Conservation (phyloP, 2,888 invertebrate species). For the Drosophila emarginata region DNA sequence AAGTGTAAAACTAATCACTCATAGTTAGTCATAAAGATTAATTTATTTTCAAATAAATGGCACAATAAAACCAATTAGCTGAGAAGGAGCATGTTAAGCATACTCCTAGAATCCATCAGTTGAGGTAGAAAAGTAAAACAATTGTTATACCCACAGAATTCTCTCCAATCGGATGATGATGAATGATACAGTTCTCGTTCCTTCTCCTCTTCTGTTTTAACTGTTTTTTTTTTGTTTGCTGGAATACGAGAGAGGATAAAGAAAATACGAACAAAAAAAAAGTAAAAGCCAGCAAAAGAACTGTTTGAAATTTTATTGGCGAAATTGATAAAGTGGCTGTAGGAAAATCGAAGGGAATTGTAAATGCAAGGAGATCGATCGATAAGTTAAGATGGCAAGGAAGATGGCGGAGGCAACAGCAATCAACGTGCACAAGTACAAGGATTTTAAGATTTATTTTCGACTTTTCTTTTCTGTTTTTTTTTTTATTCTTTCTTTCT, state of each 20-base stretch:
- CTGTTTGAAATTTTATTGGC: constrained; percentile 71
- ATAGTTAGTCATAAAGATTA: neutral
- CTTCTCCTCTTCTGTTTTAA: neutral
- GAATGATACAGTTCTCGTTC: neutral
- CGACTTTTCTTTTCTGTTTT: constrained; percentile 33
- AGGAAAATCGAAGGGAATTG: constrained; percentile 65
- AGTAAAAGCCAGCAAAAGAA: constrained; percentile 30
- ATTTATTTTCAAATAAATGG: constrained; percentile 1
- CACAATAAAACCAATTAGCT: constrained; percentile 4
- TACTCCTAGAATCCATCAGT: constrained; percentile 1
- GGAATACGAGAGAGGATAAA: neutral
- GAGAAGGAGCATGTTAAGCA: too few species aligned
- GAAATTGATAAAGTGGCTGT: constrained; percentile 74
- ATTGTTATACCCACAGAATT: constrained; percentile 5
- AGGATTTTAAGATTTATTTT: constrained; percentile 53
- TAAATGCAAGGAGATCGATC: constrained; percentile 55
- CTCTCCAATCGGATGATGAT: neutral
- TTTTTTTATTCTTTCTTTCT: neutral
- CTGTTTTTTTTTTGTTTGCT: neutral
- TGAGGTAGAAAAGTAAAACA: constrained; percentile 18
- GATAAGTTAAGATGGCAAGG: constrained; percentile 22
- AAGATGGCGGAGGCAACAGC: constrained; percentile 36
- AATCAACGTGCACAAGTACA: constrained; percentile 58
- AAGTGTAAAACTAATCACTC: constrained; percentile 1
- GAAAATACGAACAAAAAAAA: too few species aligned